Base-by-base conservation (phyloP, 2,113 vertebrate species). In the Catharus minimus region DNA sequence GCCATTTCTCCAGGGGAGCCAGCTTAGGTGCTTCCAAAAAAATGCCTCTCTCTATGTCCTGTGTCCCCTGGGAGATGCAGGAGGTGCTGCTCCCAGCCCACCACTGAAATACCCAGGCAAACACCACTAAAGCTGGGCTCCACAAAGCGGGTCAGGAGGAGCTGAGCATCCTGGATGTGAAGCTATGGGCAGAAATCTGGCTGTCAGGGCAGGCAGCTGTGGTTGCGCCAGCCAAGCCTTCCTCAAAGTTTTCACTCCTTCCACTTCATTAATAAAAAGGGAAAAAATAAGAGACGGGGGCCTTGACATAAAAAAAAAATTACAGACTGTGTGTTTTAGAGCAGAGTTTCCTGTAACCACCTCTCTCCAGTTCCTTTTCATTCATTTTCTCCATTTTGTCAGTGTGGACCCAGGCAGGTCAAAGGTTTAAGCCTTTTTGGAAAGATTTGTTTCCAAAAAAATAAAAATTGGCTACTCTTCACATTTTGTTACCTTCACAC, bases 401-500 rank as follows among this genome's bases (percentile, higher is more conserved):
- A 73, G 84, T 44, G 83, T 38, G 64, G 84, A 74, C 89, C 87
- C 57, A 77, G 9, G 83, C 65, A 22, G 83, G 93, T 90, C 89
- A 96, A 91, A 93, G 91, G 86, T 62, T 91, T 80, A 68, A 77
- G 73, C 30, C 82, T 81, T 94, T 89, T 60, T 91, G 89, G 89
- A 86, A 92, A 93, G 83, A 90, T 76, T 78, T 58, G 76, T 76
- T 82, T 84, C 95, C 79, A 89, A 14, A 52, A 50, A 91, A 92
- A 43, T 15, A 41, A 33, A 79, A 73, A 71, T 62, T 86, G 92
- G 95, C 91, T 49, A 27, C 61, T 83, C 82, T 53, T 52, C 17
- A 44, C 62, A 65, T 90, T 93, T 90, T 93, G 95, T 90, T 93
- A 86, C 96, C 96, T 96, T 95, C 95, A 55, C 86, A 75, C 71